phyloP scores from a whole-genome alignment of 2,113 vertebrate species.

The Tragelaphus buxtoni region DNA sequence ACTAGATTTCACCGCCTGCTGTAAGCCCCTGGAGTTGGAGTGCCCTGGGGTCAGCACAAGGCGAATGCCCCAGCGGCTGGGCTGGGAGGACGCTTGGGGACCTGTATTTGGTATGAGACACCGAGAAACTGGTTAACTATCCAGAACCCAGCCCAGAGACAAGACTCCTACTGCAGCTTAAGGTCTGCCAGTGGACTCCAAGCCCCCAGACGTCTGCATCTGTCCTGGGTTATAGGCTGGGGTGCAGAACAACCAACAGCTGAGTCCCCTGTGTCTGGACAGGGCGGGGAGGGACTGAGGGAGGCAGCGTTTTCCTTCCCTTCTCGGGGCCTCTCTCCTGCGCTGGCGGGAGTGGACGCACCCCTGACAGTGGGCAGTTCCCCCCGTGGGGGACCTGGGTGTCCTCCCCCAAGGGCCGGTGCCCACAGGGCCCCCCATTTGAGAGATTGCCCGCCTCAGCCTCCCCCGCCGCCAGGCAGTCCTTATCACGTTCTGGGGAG shows the following conservation, averaged over 20 bases:
- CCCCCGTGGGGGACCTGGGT: accelerated
- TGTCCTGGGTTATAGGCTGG: neutral
- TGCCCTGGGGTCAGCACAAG: neutral
- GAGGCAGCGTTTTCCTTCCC: neutral
- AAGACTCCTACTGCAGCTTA: accelerated
- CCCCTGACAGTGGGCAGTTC: neutral
- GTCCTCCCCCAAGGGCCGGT: neutral
- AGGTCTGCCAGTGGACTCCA: too few species aligned
- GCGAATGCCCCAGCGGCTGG: neutral
- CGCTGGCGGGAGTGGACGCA: neutral
- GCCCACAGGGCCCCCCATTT: neutral
- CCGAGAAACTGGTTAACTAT: neutral
- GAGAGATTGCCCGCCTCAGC: too few species aligned
- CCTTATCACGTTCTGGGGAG: too few species aligned
- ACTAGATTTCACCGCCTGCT: neutral
- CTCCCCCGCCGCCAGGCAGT: neutral
- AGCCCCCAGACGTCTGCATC: neutral
- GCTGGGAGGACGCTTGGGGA: neutral
- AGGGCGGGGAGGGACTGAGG: accelerated
- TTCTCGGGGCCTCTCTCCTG: neutral
- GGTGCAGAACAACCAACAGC: neutral
- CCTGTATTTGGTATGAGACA: neutral
- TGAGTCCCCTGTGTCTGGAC: neutral
- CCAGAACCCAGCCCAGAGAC: neutral
- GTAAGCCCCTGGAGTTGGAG: neutral